These are phyloP conservation scores for Dermolepida albohirtum DNA, from an alignment of 2,888 invertebrate species.

Conservation along the genomic window DNA sequence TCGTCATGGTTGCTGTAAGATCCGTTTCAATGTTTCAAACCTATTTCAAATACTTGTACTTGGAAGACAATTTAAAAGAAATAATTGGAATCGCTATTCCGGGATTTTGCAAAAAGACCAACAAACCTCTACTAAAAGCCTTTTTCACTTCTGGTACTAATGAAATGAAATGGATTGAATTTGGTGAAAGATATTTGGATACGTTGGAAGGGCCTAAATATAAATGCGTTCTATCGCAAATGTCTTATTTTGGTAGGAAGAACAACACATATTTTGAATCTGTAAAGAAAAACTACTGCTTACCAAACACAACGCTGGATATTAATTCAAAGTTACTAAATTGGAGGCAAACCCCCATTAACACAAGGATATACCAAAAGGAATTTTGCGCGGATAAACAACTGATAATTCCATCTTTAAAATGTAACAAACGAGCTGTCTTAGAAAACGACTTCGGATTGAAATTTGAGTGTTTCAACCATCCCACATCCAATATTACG, in stretches of 20 bases:
- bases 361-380: constrained; percentile 22
- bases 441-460: constrained; percentile 14
- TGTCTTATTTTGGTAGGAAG: not conserved
- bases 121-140: not conserved
- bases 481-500: constrained; percentile 3
- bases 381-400: constrained; percentile 31
- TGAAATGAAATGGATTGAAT: not conserved
- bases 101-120: constrained; percentile 10
- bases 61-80: not conserved
- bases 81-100: constrained; percentile 1
- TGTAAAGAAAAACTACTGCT: constrained; percentile 1
- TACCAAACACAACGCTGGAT: not conserved
- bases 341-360: constrained; percentile 30
- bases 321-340: not conserved
- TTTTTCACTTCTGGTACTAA: not conserved
- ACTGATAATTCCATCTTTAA: constrained; percentile 9
- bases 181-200: constrained; percentile 15
- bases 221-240: not conserved
- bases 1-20: constrained; percentile 4
- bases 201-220: not conserved
- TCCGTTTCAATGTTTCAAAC: constrained; percentile 1
- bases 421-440: constrained; percentile 7
- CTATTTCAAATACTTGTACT: not conserved
- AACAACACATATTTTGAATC: constrained; percentile 1
- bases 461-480: not conserved